Conservation (phyloP, 2,113 vertebrate species). For the Bambusicola thoracicus region DNA sequence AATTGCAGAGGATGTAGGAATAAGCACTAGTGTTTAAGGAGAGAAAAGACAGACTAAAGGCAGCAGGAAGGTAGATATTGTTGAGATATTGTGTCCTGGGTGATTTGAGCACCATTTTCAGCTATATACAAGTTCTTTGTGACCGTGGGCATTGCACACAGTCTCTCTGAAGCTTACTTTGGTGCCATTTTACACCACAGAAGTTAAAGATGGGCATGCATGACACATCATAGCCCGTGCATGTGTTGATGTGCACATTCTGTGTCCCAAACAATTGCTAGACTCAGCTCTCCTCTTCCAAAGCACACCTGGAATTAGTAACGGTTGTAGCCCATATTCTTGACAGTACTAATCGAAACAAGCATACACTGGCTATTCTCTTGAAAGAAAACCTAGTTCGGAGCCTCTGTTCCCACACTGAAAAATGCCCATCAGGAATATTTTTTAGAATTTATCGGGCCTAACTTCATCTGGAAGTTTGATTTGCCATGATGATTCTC, state of each 20-base stretch:
- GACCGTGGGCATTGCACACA: neutral
- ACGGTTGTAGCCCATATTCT: neutral
- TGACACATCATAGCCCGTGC: neutral
- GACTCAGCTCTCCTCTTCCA: neutral
- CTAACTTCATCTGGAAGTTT: neutral
- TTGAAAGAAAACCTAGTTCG: neutral
- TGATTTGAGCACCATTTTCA: neutral
- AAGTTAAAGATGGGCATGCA: neutral
- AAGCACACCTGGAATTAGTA: neutral
- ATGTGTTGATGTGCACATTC: neutral
- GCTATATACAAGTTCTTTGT: rapidly evolving
- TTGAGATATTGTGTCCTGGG: neutral
- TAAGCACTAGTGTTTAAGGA: neutral
- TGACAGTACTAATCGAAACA: neutral
- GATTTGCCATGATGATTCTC: neutral
- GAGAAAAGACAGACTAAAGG: neutral
- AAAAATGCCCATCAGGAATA: neutral
- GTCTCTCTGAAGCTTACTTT: neutral
- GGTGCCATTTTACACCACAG: neutral
- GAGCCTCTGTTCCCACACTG: neutral
- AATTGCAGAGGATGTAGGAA: neutral
- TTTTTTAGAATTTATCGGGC: neutral
- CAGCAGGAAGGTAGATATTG: neutral
- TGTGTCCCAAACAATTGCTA: neutral
- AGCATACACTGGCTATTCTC: neutral